phyloP scores from a whole-genome alignment of 2,888 invertebrate species.

The Yponomeuta sedellus region DNA sequence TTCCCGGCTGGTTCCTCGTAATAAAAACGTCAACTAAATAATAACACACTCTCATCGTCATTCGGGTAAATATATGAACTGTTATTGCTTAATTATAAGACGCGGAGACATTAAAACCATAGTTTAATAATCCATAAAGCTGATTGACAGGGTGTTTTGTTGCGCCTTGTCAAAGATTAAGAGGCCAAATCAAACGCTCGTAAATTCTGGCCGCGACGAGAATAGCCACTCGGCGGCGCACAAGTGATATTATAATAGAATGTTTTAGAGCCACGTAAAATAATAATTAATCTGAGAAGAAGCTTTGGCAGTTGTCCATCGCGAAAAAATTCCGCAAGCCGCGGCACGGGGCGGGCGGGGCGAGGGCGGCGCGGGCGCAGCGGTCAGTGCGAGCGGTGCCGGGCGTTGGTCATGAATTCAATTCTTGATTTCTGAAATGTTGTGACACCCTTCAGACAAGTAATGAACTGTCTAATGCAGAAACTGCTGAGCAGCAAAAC shows the following conservation, averaged over 20 bases:
- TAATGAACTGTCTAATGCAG: too few relatives aligned
- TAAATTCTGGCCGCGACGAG: slow-evolving; percentile 51
- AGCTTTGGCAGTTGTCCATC: slow-evolving; percentile 62
- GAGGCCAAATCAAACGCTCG: slow-evolving; percentile 64
- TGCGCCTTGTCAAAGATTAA: slow-evolving; percentile 54
- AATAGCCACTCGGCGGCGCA: slow-evolving; percentile 48
- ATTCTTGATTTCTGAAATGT: not conserved
- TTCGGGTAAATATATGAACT: not conserved
- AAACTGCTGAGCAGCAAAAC: too few relatives aligned
- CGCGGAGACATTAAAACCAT: not conserved
- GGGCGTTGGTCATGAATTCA: not conserved
- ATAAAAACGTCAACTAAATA: not conserved
- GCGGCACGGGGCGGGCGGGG: not conserved
- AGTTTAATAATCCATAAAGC: slow-evolving; percentile 8
- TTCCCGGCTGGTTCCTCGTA: not conserved
- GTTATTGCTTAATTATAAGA: slow-evolving; percentile 1
- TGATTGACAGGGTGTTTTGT: slow-evolving; percentile 48
- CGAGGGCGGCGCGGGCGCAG: not conserved
- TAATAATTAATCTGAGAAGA: slow-evolving; percentile 73
- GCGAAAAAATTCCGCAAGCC: slow-evolving; percentile 41
- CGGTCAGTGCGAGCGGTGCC: not conserved
- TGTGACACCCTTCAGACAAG: too few relatives aligned
- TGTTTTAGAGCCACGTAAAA: slow-evolving; percentile 65
- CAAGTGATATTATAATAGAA: slow-evolving; percentile 65
- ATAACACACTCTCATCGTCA: not conserved